Conservation (phyloP, 2,113 vertebrate species). For the Microcebus murinus region DNA sequence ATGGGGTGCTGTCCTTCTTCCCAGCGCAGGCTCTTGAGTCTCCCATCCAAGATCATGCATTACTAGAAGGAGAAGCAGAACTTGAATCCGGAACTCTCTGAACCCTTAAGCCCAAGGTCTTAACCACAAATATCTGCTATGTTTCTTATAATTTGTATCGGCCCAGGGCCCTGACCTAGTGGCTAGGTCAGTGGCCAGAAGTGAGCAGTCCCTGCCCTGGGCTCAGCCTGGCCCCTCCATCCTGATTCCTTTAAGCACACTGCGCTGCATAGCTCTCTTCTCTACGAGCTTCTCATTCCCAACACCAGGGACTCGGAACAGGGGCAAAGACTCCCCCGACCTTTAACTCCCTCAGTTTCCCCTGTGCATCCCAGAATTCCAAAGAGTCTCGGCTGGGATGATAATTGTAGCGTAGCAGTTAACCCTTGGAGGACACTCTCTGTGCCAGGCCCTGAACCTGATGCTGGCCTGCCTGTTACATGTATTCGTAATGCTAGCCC, state of each 20-base stretch:
- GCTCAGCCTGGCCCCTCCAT: background rate
- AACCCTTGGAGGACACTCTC: background rate
- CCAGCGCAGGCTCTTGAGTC: background rate
- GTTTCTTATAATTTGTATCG: background rate
- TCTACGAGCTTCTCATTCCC: background rate
- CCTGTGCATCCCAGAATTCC: background rate
- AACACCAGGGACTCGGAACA: background rate
- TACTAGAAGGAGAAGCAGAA: background rate
- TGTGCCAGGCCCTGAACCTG: background rate
- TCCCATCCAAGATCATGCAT: background rate
- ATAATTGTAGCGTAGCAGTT: background rate
- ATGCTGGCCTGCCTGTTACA: too few species aligned
- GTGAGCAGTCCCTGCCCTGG: background rate
- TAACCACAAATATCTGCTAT: background rate
- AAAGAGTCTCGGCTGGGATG: background rate
- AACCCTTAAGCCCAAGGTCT: constrained; percentile 26
- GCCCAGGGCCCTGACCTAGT: background rate
- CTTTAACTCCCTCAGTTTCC: background rate
- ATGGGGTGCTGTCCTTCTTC: background rate
- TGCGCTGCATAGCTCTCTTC: background rate
- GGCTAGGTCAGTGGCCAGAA: background rate
- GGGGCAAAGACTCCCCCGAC: background rate
- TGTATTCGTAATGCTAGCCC: background rate
- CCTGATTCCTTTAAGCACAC: background rate
- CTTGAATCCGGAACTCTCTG: background rate